Evolutionary conservation across 2,797 vertebrate genomes (phyloP).

Genomic region (Halcyon leucocephala): DNA sequence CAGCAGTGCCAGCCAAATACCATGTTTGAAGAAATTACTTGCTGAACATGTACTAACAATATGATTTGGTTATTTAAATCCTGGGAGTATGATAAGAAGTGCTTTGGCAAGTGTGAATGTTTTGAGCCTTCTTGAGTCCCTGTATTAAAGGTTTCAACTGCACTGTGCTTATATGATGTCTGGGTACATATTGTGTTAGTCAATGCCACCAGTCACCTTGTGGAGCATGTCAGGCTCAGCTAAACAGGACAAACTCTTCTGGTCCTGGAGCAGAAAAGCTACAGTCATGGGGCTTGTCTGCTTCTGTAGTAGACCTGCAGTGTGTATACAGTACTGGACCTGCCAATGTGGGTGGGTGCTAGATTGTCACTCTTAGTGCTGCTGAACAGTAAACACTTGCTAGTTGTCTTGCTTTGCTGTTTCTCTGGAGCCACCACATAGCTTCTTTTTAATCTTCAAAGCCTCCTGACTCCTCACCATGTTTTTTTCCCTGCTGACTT

Average conservation of each 20-base stretch:
- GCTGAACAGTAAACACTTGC: not conserved
- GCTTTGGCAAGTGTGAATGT: not conserved
- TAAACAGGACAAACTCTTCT: not conserved
- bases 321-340: not conserved
- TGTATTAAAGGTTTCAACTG: not conserved
- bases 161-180: rapidly evolving
- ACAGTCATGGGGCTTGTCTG: rapidly evolving
- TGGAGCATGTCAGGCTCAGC: not conserved
- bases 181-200: no score
- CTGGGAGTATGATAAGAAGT: not conserved
- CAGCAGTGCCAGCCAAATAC: not conserved
- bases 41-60: not conserved
- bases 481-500: not conserved
- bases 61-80: not conserved
- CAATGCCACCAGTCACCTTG: not conserved
- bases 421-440: not conserved
- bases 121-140: not conserved
- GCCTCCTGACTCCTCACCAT: not conserved
- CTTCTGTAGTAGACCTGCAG: not conserved
- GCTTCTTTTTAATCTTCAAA: not conserved
- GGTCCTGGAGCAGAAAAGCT: not conserved
- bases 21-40: not conserved
- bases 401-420: not conserved
- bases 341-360: not conserved
- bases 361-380: not conserved